These are phyloP conservation scores for Onychomys torridus DNA, from an alignment of 2,797 vertebrate species.

Conservation along the genomic window DNA sequence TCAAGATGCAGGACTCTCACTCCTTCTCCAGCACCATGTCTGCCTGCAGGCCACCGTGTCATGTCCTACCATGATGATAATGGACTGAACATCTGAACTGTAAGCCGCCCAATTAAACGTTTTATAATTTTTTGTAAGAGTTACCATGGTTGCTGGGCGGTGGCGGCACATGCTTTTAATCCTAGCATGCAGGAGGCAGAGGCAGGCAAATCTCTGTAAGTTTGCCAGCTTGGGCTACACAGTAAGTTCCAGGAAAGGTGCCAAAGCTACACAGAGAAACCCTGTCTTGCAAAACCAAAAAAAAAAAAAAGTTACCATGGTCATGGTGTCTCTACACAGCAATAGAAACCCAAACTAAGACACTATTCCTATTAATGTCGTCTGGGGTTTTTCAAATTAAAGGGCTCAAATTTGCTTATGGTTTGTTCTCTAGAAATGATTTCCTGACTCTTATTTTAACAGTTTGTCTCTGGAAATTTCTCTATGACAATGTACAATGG, in stretches of 20 bases:
- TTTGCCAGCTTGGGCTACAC: too few relatives aligned
- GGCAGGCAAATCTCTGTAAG: too few relatives aligned
- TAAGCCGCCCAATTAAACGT: background rate
- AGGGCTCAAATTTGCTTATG: background rate
- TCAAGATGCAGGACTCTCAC: background rate
- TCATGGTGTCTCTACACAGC: background rate
- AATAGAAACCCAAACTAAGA: background rate
- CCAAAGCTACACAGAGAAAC: too few relatives aligned
- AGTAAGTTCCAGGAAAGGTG: too few relatives aligned
- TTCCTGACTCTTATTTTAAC: constrained; percentile 13
- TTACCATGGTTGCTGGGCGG: background rate
- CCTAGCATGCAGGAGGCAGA: too few relatives aligned
- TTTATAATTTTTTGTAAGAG: background rate
- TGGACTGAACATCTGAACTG: background rate
- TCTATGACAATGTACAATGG: background rate
- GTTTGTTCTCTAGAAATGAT: background rate
- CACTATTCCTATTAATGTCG: background rate
- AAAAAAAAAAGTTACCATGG: background rate
- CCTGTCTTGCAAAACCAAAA: too few relatives aligned
- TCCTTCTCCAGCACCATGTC: background rate
- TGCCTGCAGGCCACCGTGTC: background rate
- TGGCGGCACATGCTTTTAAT: too few relatives aligned
- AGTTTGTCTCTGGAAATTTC: constrained; percentile 20
- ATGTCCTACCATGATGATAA: background rate
- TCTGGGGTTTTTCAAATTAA: background rate